Conservation (phyloP, 1,140 invertebrate genomes). For the Cydia splendana region DNA sequence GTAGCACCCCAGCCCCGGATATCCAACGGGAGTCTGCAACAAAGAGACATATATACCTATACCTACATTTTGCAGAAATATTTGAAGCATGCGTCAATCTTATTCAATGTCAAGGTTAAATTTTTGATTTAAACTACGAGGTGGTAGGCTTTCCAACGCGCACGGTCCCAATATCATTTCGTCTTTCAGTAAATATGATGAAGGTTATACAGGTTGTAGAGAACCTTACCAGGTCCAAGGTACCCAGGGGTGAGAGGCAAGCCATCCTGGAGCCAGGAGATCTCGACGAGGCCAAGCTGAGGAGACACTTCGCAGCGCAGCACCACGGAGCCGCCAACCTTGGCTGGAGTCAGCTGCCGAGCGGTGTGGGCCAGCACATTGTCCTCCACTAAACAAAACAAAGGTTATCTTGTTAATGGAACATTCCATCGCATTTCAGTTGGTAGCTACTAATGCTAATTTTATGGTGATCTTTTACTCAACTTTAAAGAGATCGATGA, state of each 20-base stretch:
- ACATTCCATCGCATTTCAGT: too few relatives aligned
- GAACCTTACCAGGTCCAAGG: conserved; percentile 58
- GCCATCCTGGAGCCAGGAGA: conserved; percentile 72
- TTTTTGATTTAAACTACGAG: too few relatives aligned
- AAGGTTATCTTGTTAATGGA: conserved; percentile 15
- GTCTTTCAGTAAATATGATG: conserved; percentile 3
- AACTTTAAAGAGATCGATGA: too few relatives aligned
- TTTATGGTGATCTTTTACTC: too few relatives aligned
- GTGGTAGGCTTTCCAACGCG: too few relatives aligned
- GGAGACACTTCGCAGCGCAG: conserved; percentile 68
- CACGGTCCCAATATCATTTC: not conserved
- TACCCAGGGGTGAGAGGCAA: conserved; percentile 64
- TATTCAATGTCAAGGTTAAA: too few relatives aligned
- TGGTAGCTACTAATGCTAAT: too few relatives aligned
- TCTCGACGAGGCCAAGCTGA: conserved; percentile 62
- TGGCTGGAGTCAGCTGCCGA: conserved; percentile 66
- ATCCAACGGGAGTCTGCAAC: conserved; percentile 67
- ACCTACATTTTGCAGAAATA: too few relatives aligned
- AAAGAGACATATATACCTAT: not conserved
- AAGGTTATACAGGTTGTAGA: not conserved
- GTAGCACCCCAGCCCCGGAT: conserved; percentile 63
- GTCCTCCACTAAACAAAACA: conserved; percentile 62
- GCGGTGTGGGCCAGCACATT: conserved; percentile 61
- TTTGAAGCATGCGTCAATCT: too few relatives aligned
- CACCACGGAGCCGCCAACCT: conserved; percentile 63